Conservation (phyloP, 2,888 invertebrate species). For the Eupeodes latifasciatus region DNA sequence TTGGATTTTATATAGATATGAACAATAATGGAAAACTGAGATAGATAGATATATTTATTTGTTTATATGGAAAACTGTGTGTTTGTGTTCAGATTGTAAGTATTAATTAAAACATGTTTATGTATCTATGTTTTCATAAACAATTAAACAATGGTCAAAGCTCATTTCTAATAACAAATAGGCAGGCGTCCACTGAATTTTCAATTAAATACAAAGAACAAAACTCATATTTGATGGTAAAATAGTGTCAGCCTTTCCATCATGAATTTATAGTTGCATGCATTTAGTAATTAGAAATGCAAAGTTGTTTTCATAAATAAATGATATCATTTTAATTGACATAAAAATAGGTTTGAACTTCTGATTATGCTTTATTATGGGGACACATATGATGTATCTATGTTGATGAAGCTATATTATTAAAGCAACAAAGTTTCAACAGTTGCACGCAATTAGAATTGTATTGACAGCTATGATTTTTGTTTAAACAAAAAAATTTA, state of each 20-base stretch:
- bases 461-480: not conserved
- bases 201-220: not conserved
- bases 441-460: not conserved
- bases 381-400: not conserved
- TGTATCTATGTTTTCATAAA: constrained; percentile 11
- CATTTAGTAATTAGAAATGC: constrained; percentile 35
- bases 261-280: constrained; percentile 1
- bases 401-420: too few relatives aligned
- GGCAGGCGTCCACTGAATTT: not conserved
- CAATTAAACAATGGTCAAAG: constrained; percentile 28
- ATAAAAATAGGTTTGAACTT: constrained; percentile 27
- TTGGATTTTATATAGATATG: not conserved
- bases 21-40: not conserved
- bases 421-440: too few relatives aligned
- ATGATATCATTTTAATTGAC: constrained; percentile 21
- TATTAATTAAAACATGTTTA: constrained; percentile 6
- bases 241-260: constrained; percentile 1
- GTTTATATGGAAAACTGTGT: not conserved
- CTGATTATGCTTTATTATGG: not conserved
- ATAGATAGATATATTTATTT: too few relatives aligned
- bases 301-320: constrained; percentile 29
- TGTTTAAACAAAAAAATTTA: not conserved
- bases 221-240: not conserved
- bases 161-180: constrained; percentile 12
- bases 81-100: not conserved